phyloP scores from a whole-genome alignment of 2,113 vertebrate species.

The Sorex fumeus region DNA sequence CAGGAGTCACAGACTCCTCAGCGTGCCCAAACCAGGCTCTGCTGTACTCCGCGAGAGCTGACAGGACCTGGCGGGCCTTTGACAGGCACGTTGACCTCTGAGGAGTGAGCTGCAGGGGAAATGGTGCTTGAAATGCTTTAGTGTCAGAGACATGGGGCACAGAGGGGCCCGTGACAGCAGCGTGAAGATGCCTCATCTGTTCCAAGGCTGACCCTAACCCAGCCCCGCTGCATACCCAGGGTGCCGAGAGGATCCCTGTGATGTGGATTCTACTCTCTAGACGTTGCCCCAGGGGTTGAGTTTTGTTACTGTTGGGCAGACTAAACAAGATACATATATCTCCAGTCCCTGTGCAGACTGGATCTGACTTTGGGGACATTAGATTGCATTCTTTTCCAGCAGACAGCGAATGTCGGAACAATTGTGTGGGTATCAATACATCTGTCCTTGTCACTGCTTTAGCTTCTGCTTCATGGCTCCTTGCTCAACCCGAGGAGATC shows the following conservation, averaged over 20 bases:
- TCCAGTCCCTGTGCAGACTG: background rate
- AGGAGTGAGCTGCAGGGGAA: background rate
- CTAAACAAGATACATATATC: background rate
- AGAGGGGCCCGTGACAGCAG: background rate
- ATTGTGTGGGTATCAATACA: background rate
- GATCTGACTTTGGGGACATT: background rate
- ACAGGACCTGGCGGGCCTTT: background rate
- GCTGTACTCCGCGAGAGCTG: background rate
- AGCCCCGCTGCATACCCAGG: background rate
- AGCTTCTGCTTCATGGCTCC: background rate
- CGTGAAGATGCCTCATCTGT: background rate
- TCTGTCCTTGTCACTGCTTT: background rate
- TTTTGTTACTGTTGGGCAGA: background rate
- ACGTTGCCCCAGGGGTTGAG: background rate
- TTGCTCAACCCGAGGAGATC: background rate
- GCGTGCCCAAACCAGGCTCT: background rate
- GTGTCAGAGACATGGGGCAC: no score
- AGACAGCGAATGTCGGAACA: background rate
- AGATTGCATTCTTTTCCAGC: background rate
- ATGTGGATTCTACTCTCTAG: background rate
- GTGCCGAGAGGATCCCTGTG: background rate
- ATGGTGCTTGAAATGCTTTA: background rate
- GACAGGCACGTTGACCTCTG: background rate
- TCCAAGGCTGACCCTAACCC: background rate
- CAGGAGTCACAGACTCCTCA: background rate